Conservation (phyloP, 2,113 vertebrate species). For the Phainopepla nitens region DNA sequence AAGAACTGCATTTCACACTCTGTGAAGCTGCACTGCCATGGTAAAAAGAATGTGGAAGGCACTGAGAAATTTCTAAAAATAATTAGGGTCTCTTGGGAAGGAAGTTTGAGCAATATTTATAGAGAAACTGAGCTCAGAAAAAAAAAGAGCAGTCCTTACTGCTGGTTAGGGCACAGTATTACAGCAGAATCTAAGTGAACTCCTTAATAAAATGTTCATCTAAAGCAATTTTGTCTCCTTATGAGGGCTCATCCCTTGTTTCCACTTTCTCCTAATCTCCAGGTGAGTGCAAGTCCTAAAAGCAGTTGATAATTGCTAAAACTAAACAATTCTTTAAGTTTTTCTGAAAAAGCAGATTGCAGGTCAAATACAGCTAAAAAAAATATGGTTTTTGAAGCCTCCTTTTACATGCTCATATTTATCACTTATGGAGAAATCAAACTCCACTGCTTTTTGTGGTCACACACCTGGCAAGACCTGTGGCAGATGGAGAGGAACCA, state of each 20-base stretch:
- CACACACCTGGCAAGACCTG: background rate
- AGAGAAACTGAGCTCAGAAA: background rate
- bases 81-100: background rate
- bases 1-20: background rate
- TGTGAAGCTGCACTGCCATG: background rate
- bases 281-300: background rate
- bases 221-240: background rate
- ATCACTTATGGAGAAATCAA: background rate
- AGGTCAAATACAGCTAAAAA: background rate
- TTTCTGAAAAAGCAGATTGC: background rate
- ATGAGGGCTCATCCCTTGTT: background rate
- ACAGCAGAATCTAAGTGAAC: background rate
- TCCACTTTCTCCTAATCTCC: background rate
- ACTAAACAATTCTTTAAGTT: background rate
- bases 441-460: background rate
- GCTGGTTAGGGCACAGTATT: background rate
- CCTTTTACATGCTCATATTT: background rate
- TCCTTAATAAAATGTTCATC: background rate
- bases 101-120: background rate
- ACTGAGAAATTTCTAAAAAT: background rate
- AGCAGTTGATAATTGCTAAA: background rate
- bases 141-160: background rate
- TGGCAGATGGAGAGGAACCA: background rate
- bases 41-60: background rate
- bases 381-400: accelerated